These are phyloP conservation scores for Raphicerus campestris DNA, from an alignment of 2,113 vertebrate species.

Conservation along the genomic window DNA sequence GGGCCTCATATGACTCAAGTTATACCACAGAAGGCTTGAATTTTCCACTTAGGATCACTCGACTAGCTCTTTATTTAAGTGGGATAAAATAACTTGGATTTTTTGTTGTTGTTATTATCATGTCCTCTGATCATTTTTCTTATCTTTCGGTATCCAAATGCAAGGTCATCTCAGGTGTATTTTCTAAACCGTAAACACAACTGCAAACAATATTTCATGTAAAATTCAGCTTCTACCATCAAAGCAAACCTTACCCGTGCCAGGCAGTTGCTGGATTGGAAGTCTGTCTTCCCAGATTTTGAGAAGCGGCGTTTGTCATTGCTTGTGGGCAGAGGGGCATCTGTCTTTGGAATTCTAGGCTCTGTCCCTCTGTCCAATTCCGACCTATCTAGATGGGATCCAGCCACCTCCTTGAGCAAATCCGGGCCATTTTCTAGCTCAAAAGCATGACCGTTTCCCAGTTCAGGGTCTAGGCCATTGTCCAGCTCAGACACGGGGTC, in stretches of 20 bases:
- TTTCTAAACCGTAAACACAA: constrained; percentile 23
- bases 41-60: constrained; percentile 61
- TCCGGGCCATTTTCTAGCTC: constrained; percentile 78
- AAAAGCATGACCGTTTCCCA: constrained; percentile 47
- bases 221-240: background rate
- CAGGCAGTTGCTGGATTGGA: constrained; percentile 79
- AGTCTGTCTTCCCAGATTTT: constrained; percentile 79
- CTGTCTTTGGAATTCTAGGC: constrained; percentile 59
- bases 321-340: constrained; percentile 52
- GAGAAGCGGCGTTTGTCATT: constrained; percentile 77
- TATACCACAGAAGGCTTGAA: constrained; percentile 59
- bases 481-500: constrained; percentile 70
- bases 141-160: background rate
- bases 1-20: constrained; percentile 55
- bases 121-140: constrained; percentile 9
- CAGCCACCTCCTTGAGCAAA: constrained; percentile 77
- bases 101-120: constrained; percentile 54
- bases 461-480: constrained; percentile 71
- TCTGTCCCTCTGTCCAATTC: constrained; percentile 64
- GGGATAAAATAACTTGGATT: constrained; percentile 52
- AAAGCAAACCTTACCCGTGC: constrained; percentile 82
- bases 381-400: constrained; percentile 69
- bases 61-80: background rate
- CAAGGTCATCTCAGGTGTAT: background rate
- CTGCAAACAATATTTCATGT: background rate